Conservation (phyloP, 64 coral and sea anemone species). For the Dendrophyllia cribrosa region DNA sequence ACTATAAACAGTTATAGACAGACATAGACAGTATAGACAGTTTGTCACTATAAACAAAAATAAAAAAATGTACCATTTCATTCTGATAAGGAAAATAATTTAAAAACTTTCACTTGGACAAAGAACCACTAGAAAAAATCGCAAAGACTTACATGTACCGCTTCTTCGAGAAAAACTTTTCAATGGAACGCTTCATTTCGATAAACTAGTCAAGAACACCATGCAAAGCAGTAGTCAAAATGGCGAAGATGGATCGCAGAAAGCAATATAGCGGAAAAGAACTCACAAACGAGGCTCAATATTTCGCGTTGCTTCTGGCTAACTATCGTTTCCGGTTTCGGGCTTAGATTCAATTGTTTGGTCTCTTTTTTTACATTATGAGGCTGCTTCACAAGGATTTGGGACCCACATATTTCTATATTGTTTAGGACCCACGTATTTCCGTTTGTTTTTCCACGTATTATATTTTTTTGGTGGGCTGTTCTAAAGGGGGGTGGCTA, state of each 20-base stretch:
- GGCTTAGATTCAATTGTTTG: not conserved
- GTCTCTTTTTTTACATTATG: too few relatives aligned
- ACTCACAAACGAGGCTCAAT: conserved; percentile 10
- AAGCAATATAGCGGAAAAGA: conserved; percentile 7
- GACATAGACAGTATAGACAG: too few relatives aligned
- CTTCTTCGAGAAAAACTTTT: not conserved
- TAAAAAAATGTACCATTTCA: conserved; percentile 28
- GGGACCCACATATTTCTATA: not conserved
- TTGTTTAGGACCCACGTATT: conserved; percentile 11
- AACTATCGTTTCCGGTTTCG: conserved; percentile 30
- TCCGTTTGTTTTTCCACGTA: not conserved
- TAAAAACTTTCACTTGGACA: not conserved
- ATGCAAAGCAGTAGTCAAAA: conserved; percentile 31
- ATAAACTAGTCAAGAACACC: conserved; percentile 20
- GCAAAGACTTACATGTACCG: not conserved
- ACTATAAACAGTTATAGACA: not conserved
- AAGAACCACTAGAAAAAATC: not conserved
- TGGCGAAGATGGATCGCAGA: conserved; percentile 16
- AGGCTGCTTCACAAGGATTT: conserved; percentile 23
- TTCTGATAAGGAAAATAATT: not conserved
- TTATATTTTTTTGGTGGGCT: conserved; percentile 12
- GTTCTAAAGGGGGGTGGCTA: conserved; percentile 22
- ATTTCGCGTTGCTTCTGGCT: conserved; percentile 16
- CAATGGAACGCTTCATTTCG: conserved; percentile 8
- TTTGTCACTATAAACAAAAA: conserved; percentile 1